phyloP scores from a whole-genome alignment of 2,888 invertebrate species.

The Oxyteleia sp. region DNA sequence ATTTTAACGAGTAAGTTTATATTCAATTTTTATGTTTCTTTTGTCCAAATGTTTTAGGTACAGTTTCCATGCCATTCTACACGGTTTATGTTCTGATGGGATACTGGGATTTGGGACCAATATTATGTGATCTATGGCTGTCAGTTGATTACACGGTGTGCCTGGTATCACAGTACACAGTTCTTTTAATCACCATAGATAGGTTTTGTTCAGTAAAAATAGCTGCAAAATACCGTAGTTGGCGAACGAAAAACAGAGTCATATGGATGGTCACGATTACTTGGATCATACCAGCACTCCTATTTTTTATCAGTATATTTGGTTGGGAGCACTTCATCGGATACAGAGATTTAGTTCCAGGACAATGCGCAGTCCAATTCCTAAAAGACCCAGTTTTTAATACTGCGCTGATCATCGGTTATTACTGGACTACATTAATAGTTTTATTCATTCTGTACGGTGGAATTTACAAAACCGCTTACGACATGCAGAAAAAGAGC shows the following conservation, averaged over 20 bases:
- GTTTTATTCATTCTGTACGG: conserved; percentile 98
- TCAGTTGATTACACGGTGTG: conserved; percentile 99
- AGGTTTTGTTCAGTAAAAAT: conserved; percentile 99
- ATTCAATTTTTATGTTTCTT: conserved; percentile 4
- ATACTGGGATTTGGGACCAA: conserved; percentile 98
- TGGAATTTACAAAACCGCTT: conserved; percentile 98
- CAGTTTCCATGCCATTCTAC: conserved; percentile 99
- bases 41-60: conserved; percentile 89
- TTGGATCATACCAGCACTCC: conserved; percentile 98
- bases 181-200: conserved; percentile 99
- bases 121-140: conserved; percentile 99
- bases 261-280: conserved; percentile 98
- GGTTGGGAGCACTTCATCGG: conserved; percentile 99
- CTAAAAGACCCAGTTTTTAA: conserved; percentile 99
- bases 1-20: no score
- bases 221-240: conserved; percentile 98
- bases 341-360: conserved; percentile 94
- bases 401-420: conserved; percentile 97
- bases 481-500: conserved; percentile 98
- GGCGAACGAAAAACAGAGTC: conserved; percentile 97
- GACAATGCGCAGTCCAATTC: conserved; percentile 98
- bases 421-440: conserved; percentile 98
- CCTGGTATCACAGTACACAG: conserved; percentile 99
- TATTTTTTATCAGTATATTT: conserved; percentile 99
- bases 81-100: conserved; percentile 98